Conservation (phyloP, 2,113 vertebrate genomes). For the Crypturellus undulatus region DNA sequence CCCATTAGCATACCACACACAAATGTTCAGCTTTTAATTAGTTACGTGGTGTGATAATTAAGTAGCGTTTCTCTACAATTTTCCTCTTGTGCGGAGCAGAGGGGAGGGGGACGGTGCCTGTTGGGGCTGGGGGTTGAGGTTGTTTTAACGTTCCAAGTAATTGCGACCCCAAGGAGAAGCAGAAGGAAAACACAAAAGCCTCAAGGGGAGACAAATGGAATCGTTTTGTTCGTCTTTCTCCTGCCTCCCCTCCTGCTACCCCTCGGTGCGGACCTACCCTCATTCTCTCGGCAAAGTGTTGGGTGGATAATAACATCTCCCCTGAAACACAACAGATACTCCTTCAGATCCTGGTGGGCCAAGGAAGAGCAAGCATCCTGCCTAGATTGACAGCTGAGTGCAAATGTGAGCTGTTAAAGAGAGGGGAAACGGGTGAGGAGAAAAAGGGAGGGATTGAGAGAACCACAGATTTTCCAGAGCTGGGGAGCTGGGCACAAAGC, state of each 20-base stretch:
- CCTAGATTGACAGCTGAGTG: slow-evolving; percentile 24
- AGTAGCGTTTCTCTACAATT: slow-evolving; percentile 76
- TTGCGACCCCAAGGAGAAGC: slow-evolving; percentile 72
- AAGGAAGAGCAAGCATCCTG: background rate
- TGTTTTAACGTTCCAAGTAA: slow-evolving; percentile 68
- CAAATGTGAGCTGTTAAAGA: rapidly evolving
- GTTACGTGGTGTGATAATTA: slow-evolving; percentile 83
- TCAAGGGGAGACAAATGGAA: slow-evolving; percentile 6
- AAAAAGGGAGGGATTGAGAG: background rate
- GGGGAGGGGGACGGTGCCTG: slow-evolving; percentile 36
- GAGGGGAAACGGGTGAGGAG: background rate
- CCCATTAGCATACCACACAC: slow-evolving; percentile 78
- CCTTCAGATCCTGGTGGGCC: background rate
- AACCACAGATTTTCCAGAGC: background rate
- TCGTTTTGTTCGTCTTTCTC: background rate
- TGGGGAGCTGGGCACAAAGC: background rate
- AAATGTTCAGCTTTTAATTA: slow-evolving; percentile 81
- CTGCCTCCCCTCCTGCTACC: background rate
- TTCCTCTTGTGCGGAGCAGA: slow-evolving; percentile 59
- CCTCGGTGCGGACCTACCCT: background rate
- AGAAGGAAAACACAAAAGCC: slow-evolving; percentile 40
- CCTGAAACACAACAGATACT: background rate
- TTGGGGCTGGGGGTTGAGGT: slow-evolving; percentile 51
- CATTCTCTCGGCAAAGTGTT: background rate
- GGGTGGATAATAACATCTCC: background rate